Conservation (phyloP, 64 coral and sea anemone species). For the Actinia tenebrosa region DNA sequence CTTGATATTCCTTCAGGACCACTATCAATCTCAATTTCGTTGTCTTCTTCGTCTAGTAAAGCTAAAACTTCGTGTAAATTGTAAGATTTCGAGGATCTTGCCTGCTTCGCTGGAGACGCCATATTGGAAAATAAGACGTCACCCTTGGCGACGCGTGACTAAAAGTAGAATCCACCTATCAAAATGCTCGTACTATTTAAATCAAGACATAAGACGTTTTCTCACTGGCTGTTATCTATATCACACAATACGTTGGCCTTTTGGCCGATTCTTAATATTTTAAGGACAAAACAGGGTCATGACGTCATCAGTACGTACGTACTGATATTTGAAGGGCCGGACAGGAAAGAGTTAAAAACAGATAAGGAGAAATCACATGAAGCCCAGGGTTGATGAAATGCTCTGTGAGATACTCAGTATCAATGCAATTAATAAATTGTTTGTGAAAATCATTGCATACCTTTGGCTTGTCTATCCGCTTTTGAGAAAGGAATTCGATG, state of each 20-base stretch:
- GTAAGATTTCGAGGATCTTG: conserved; percentile 17
- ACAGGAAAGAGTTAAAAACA: too few relatives aligned
- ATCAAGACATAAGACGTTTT: not conserved
- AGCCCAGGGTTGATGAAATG: too few relatives aligned
- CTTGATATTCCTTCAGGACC: conserved; percentile 24
- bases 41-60: not conserved
- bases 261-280: not conserved
- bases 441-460: too few relatives aligned
- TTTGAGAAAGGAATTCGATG: too few relatives aligned
- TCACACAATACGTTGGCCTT: not conserved
- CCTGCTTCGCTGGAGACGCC: conserved; percentile 9
- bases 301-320: conserved; percentile 62
- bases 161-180: not conserved
- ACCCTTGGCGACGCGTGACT: not conserved
- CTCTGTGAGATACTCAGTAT: too few relatives aligned
- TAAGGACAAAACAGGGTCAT: not conserved
- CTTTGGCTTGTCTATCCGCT: too few relatives aligned
- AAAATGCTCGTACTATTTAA: not conserved
- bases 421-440: too few relatives aligned
- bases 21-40: conserved; percentile 10
- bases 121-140: not conserved
- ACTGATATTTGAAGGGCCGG: conserved; percentile 46
- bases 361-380: too few relatives aligned
- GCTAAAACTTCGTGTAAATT: conserved; percentile 12
- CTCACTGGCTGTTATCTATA: not conserved